Evolutionary conservation across 2,888 invertebrate genomes (phyloP), one percentile per base, ranked within the genome.

Genomic region (Octodonta nipae): DNA sequence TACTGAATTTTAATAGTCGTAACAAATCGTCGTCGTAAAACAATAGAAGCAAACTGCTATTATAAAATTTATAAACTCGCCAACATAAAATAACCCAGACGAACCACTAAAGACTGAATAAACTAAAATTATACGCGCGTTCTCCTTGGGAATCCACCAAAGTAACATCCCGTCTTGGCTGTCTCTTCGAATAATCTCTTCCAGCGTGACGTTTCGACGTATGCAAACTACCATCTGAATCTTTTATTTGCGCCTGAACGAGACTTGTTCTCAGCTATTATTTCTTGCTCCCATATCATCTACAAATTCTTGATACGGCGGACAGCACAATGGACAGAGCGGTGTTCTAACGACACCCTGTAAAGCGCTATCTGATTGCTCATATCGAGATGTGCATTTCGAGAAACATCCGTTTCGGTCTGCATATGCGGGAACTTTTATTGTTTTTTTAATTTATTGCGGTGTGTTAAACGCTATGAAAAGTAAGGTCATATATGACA

Each of bases 281-380:
- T 55, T 54, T 54, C 53, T 52, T 55, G 54, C 50, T 52, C 44
- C 46, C 48, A 49, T 55, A 55, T 57, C 57, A 56, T 56, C 53
- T 56, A 53, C 55, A 51, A 55, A 56, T 55, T 54, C 54, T 49
- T 49, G 56, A 58, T 56, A 51, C 47, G 44, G 47, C 45, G 48
- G 60, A 60, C 58, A 60, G 58, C 45, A 60, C 60, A 60, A 60
- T 60, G 58, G 57, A 46, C 49, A 49, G 49, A 42, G 50, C 56
- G 52, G 55, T 60, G 60, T 60, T 57, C 54, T 51, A 55, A 55
- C 56, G 56, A 59, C 60, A 60, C 58, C 57, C 56, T 51, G 52
- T 52, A 50, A 44, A 50, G 46, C 47, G 50, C 44, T 58, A 58
- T 58, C 57, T 56, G 58, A 57, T 58, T 51, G 51, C 49, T 51